Base-by-base conservation (phyloP, 2,113 vertebrate genomes). In the Lipophrys pholis region DNA sequence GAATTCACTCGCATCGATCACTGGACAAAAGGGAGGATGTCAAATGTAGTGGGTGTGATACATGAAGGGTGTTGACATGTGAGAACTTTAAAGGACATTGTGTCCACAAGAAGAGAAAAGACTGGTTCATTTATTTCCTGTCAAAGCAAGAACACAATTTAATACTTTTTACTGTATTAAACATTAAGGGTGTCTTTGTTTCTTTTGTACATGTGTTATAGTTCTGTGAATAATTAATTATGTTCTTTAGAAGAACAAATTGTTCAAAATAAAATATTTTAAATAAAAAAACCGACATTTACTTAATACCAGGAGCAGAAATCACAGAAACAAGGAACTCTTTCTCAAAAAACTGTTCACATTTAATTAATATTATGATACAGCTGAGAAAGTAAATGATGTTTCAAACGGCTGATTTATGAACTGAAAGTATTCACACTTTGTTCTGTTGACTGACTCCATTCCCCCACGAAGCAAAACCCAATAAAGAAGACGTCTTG, bases 1-100 rank as follows among this genome's bases (percentile, higher is more conserved):
- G 45, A 66, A 64, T 66, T 10, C 39, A 21, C 65, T 42, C 8
- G 7, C 83, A 80, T 84, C 60, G 73, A 61, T 82, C 79, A 74
- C 54, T 14, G 53, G 45, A 30, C 21, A 58, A 41, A 30, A 52
- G 17, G 53, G 35, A 45, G 5, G 54, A 53, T 68, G 50, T 59
- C 15, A 66, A 30, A 61, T 8, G 12, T 15, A 52, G 11, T 14
- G 15, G 52, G 61, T 11, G 12, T 40, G 38, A 41, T 14, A 45
- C 6, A 52, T 6, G 39, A 46, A 48, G 11, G 39, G n/a, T 35
- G 15, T 53, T 16, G 46, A 69, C 40, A 11, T 45, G 11, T 21
- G 54, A 61, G 50, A 40, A 5, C 3, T 51, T 57, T 15, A 35
- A 45, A 30, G 21, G 21, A 30, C 21, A 30, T 30, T 4, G 21